phyloP scores from a whole-genome alignment of 1,140 invertebrate species.

The Drosophila orosa region DNA sequence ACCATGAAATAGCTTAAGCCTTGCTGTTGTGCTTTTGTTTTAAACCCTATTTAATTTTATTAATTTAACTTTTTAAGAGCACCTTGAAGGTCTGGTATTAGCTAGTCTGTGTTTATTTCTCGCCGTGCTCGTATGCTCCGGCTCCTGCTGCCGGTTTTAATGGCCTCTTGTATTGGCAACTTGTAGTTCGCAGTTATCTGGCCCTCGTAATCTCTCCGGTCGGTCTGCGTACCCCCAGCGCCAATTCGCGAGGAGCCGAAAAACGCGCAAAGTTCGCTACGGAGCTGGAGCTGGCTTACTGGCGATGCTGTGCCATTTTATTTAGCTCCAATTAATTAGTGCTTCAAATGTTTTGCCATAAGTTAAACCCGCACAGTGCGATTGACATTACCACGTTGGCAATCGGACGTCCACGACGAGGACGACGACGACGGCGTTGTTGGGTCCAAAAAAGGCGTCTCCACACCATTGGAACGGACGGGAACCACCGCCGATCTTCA shows the following conservation, averaged over 20 bases:
- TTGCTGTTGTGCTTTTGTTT: too few species aligned
- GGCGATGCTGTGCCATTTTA: slow-evolving; percentile 81
- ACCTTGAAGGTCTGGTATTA: not conserved
- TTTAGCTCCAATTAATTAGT: slow-evolving; percentile 84
- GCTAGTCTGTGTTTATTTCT: not conserved
- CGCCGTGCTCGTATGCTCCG: slow-evolving; percentile 19
- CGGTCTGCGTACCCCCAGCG: slow-evolving; percentile 69
- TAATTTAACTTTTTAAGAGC: not conserved
- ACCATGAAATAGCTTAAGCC: too few species aligned
- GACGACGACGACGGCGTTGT: slow-evolving; percentile 28
- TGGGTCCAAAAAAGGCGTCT: slow-evolving; percentile 54
- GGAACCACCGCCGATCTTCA: slow-evolving; percentile 1
- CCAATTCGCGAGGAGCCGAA: slow-evolving; percentile 56
- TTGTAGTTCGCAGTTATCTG: slow-evolving; percentile 83
- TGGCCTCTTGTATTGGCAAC: slow-evolving; percentile 83
- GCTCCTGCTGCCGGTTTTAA: slow-evolving; percentile 73
- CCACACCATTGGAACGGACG: slow-evolving; percentile 17
- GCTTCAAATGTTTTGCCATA: slow-evolving; percentile 84
- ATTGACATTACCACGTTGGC: slow-evolving; percentile 79
- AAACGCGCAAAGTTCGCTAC: slow-evolving; percentile 55
- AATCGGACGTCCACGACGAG: slow-evolving; percentile 58
- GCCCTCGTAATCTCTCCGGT: slow-evolving; percentile 74
- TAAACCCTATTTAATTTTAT: not conserved
- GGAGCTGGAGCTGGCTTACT: slow-evolving; percentile 23
- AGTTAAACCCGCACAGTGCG: slow-evolving; percentile 83